phyloP scores from a whole-genome alignment of 1,140 invertebrate genomes.

The Pseudomyrmex sp. region DNA sequence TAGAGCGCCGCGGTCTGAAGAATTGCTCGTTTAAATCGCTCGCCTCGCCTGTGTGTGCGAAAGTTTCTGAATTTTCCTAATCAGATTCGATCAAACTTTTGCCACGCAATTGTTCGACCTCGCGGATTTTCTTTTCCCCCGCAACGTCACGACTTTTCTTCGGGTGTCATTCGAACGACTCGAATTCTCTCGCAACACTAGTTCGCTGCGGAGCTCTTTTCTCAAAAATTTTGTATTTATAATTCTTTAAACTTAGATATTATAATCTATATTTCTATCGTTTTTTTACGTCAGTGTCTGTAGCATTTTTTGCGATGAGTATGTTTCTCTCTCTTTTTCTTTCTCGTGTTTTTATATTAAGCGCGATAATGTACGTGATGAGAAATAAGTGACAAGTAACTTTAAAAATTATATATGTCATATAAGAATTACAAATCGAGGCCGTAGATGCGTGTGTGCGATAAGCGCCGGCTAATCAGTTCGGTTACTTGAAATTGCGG shows the following conservation, averaged over 20 bases:
- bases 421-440: conserved; percentile 54
- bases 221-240: too few relatives aligned
- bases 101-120: background rate
- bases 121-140: conserved; percentile 1
- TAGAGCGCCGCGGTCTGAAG: conserved; percentile 30
- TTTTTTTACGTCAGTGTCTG: background rate
- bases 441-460: conserved; percentile 20
- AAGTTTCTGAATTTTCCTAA: conserved; percentile 46
- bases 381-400: conserved; percentile 26
- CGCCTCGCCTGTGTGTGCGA: background rate
- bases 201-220: background rate
- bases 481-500: conserved; percentile 48
- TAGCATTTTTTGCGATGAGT: background rate
- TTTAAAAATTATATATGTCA: conserved; percentile 47
- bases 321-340: background rate
- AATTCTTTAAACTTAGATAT: too few relatives aligned
- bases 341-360: background rate
- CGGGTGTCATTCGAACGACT: background rate
- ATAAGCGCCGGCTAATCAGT: conserved; percentile 36
- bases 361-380: background rate
- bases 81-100: conserved; percentile 51
- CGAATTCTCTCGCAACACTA: background rate
- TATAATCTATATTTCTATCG: too few relatives aligned
- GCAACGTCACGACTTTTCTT: background rate
- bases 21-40: conserved; percentile 34